Percentiles rank a stretch among this genome's conserved stretches.
Conservation (phyloP, 2,797 vertebrate species). For the Oreonectes daqikongensis region DNA sequence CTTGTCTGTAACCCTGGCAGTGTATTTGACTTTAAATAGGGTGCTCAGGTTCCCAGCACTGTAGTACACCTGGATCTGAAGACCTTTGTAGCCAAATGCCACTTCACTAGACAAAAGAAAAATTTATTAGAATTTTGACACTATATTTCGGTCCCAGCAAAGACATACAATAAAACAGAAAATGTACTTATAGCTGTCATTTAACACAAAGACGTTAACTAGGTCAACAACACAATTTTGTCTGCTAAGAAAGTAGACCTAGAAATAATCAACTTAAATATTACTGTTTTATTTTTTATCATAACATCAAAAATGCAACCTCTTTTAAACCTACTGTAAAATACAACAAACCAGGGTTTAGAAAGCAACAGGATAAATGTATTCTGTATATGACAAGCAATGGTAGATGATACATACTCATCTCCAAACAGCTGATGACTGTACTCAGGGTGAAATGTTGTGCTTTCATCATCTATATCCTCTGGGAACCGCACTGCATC, state of each 20-base stretch:
- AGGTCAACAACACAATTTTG: neutral
- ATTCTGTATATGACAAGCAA: neutral
- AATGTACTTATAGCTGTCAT: neutral
- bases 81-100: conserved; percentile 97
- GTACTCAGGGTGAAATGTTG: conserved; percentile 94
- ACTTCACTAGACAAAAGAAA: conserved; percentile 82
- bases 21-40: conserved; percentile 92
- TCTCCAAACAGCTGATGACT: conserved; percentile 97
- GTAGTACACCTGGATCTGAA: conserved; percentile 91
- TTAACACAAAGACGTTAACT: neutral
- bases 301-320: too few species aligned
- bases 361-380: neutral
- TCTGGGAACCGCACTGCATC: conserved; percentile 89
- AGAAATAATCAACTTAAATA: neutral
- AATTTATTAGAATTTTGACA: conserved; percentile 60
- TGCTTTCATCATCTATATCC: conserved; percentile 93
- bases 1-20: conserved; percentile 89
- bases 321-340: neutral
- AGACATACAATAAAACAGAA: neutral
- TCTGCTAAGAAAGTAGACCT: neutral
- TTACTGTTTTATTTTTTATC: too few species aligned
- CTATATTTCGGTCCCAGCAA: conserved; percentile 62
- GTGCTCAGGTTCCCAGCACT: conserved; percentile 92
- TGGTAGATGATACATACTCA: conserved; percentile 82
- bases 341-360: neutral